phyloP scores from a whole-genome alignment of 2,113 vertebrate species.

The Daboia siamensis region DNA sequence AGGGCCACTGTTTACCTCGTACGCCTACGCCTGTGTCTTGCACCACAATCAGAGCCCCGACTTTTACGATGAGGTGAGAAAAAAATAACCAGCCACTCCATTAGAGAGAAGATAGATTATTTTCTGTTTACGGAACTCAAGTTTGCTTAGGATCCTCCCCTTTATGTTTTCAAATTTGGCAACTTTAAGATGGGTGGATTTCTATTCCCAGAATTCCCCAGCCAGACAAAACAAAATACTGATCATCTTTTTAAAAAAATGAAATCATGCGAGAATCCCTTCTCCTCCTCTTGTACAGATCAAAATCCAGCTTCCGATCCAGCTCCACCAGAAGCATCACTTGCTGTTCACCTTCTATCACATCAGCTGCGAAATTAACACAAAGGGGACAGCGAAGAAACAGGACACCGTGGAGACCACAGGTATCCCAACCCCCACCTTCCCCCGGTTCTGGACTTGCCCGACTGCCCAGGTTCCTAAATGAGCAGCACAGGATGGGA shows the following conservation, averaged over 20 bases:
- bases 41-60: slow-evolving; percentile 97
- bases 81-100: not conserved
- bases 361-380: slow-evolving; percentile 94
- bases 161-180: not conserved
- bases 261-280: slow-evolving; percentile 33
- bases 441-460: not conserved
- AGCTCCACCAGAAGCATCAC: slow-evolving; percentile 94
- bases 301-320: slow-evolving; percentile 93
- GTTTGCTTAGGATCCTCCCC: not conserved
- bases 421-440: slow-evolving; percentile 68
- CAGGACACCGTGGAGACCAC: slow-evolving; percentile 87
- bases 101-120: not conserved
- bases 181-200: not conserved
- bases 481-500: not conserved
- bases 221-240: too few species aligned
- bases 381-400: slow-evolving; percentile 89
- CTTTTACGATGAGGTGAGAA: slow-evolving; percentile 93
- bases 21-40: slow-evolving; percentile 79
- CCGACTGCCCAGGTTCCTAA: not conserved
- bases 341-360: slow-evolving; percentile 97
- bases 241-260: slow-evolving; percentile 4
- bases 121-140: not conserved
- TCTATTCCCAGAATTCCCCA: not conserved
- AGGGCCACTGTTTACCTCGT: slow-evolving; percentile 79
- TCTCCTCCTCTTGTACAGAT: slow-evolving; percentile 75